Evolutionary conservation across 2,113 vertebrate genomes (phyloP).

Genomic region (Pantherophis guttatus): DNA sequence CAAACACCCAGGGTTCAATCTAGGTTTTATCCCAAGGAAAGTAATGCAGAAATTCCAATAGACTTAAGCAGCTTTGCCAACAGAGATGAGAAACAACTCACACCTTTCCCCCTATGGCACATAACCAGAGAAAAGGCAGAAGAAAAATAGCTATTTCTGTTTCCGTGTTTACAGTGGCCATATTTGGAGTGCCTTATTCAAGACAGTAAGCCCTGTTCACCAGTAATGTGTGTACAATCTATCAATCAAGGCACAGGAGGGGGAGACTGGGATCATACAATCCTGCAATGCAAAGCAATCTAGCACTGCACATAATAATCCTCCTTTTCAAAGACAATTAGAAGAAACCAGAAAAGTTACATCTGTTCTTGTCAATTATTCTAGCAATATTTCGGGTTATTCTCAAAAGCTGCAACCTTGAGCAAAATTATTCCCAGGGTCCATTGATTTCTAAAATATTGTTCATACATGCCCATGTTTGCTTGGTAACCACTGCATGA

Average conservation of each 20-base stretch:
- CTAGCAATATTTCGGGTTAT: neutral
- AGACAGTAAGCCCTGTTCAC: neutral
- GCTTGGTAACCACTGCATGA: neutral
- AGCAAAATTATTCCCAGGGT: neutral
- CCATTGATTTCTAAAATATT: neutral
- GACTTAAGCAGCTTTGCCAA: neutral
- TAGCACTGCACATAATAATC: neutral
- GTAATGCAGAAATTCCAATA: neutral
- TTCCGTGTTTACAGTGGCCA: neutral
- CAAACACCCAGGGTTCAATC: neutral
- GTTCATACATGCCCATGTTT: neutral
- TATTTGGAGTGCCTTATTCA: neutral
- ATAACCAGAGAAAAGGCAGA: neutral
- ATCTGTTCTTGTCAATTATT: neutral
- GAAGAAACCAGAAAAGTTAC: constrained; percentile 17
- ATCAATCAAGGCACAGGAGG: neutral
- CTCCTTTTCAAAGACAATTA: constrained; percentile 1
- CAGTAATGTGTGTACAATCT: neutral
- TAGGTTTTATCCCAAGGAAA: neutral
- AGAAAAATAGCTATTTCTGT: neutral
- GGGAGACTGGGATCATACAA: neutral
- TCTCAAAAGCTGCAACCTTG: neutral
- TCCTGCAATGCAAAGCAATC: neutral
- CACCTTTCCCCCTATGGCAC: neutral
- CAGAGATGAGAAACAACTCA: neutral